Evolutionary conservation across 92 coral and sea anemone species (phyloP).

Genomic region (Epizoanthus stellaris): DNA sequence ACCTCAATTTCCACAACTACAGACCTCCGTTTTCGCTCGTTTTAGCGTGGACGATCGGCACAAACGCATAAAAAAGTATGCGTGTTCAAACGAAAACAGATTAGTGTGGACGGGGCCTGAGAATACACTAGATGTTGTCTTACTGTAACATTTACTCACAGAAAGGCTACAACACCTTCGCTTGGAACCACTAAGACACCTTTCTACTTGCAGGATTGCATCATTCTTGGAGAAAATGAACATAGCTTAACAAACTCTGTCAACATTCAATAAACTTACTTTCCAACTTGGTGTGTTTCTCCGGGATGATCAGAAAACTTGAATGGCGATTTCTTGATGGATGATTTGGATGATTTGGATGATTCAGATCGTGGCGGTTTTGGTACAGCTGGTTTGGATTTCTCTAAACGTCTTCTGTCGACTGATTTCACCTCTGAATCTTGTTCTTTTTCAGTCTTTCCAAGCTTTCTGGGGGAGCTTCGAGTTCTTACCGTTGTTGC

Average conservation of each 20-base stretch:
- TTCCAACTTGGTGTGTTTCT: background rate
- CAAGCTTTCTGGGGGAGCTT: constrained; percentile 22
- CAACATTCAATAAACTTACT: background rate
- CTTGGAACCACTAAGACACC: too few species aligned
- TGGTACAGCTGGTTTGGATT: constrained; percentile 1
- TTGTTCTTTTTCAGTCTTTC: background rate
- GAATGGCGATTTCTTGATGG: constrained; percentile 28
- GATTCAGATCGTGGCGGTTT: background rate
- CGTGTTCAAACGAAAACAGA: too few species aligned
- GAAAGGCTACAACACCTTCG: too few species aligned
- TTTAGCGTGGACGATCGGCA: too few species aligned
- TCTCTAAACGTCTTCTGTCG: background rate
- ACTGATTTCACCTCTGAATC: background rate
- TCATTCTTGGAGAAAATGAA: background rate
- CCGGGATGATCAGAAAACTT: constrained; percentile 17
- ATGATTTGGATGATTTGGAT: constrained; percentile 23
- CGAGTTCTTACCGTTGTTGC: background rate
- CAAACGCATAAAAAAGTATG: too few species aligned
- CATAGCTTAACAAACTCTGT: background rate
- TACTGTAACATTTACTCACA: too few species aligned
- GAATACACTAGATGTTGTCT: too few species aligned
- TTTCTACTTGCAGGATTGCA: background rate
- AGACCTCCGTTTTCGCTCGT: too few species aligned
- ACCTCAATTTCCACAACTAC: too few species aligned
- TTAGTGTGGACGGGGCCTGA: too few species aligned